Conservation (phyloP, 1,140 invertebrate species). For the Reticulitermes speratus region DNA sequence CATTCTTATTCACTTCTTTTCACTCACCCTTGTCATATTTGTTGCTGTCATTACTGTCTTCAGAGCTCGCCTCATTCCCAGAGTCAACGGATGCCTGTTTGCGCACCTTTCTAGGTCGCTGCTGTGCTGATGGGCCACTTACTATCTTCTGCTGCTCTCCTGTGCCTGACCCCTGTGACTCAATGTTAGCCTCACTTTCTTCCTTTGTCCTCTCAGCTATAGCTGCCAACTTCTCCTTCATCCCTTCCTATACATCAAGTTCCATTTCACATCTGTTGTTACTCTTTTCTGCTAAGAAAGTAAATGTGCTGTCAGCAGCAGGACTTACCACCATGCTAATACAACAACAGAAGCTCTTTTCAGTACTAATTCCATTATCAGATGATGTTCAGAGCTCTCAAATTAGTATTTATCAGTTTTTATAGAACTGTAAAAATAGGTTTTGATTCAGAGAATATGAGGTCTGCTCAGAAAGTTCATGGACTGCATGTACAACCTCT, state of each 20-base stretch:
- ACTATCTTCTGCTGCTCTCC: slow-evolving; percentile 42
- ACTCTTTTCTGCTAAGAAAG: too few relatives aligned
- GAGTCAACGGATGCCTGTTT: slow-evolving; percentile 78
- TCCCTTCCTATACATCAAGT: slow-evolving; percentile 55
- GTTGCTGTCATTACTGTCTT: slow-evolving; percentile 89
- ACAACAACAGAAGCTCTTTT: not conserved
- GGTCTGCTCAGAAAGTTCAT: too few relatives aligned
- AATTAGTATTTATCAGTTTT: too few relatives aligned
- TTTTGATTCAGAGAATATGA: too few relatives aligned
- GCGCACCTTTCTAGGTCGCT: slow-evolving; percentile 57
- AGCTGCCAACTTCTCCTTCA: slow-evolving; percentile 76
- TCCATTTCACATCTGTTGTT: not conserved
- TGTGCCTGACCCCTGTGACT: slow-evolving; percentile 38
- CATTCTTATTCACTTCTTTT: too few relatives aligned
- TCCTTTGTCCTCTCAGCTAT: slow-evolving; percentile 59
- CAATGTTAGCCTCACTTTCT: slow-evolving; percentile 52
- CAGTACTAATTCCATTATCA: not conserved
- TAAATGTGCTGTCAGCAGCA: slow-evolving; percentile 33
- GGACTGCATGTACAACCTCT: too few relatives aligned
- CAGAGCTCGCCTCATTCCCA: slow-evolving; percentile 88
- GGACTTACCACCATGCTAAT: not conserved
- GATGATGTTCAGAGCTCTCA: too few relatives aligned
- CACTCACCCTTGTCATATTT: slow-evolving; percentile 50
- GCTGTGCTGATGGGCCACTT: slow-evolving; percentile 33
- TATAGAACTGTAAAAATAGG: too few relatives aligned